Evolutionary conservation across 1,140 invertebrate species (phyloP).

Genomic region (Metopolophium dirhodum): DNA sequence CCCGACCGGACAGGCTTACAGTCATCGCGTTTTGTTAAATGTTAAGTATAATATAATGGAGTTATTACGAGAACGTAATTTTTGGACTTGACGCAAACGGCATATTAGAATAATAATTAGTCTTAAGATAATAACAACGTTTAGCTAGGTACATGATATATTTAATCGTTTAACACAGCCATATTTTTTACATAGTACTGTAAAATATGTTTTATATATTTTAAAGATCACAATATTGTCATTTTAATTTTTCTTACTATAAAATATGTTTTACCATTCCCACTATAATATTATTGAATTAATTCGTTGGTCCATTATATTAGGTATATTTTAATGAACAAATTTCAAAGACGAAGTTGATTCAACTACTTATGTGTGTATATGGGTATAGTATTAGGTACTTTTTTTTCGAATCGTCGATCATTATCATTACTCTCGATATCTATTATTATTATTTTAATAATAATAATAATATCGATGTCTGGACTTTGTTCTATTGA

Average conservation of each 20-base stretch:
- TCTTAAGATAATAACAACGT: constrained; percentile 6
- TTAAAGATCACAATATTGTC: background rate
- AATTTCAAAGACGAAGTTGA: background rate
- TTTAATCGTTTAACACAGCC: background rate
- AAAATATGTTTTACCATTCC: background rate
- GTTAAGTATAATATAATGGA: constrained; percentile 20
- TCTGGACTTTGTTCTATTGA: constrained; percentile 38
- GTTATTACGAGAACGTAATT: constrained; percentile 11
- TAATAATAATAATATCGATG: background rate
- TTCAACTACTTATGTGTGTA: background rate
- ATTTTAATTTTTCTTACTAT: background rate
- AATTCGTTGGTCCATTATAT: background rate
- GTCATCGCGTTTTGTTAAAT: background rate
- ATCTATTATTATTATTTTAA: background rate
- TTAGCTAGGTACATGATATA: background rate
- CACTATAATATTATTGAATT: background rate
- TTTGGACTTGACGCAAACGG: background rate
- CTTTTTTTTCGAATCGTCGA: background rate
- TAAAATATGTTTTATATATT: background rate
- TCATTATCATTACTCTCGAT: background rate
- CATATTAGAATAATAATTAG: background rate
- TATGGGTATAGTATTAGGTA: background rate
- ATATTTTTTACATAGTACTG: background rate
- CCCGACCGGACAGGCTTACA: background rate
- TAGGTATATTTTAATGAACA: background rate